Percentiles rank a stretch among this genome's conserved stretches.
These are phyloP conservation scores for Scyliorhinus canicula DNA, from an alignment of 2,797 vertebrate genomes.

Conservation along the genomic window DNA sequence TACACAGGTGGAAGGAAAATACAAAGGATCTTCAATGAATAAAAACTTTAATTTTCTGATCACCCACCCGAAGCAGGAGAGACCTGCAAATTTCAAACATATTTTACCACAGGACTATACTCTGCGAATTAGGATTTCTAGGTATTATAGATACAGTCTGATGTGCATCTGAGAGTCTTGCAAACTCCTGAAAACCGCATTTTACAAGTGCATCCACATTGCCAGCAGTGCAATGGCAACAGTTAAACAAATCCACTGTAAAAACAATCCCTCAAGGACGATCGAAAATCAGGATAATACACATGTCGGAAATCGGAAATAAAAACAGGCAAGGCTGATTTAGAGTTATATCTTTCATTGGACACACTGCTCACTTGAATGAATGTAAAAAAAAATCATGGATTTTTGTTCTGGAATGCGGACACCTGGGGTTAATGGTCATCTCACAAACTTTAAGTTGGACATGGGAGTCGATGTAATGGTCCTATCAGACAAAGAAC, in stretches of 20 bases:
- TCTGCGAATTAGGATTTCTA: neutral
- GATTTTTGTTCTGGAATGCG: too few relatives aligned
- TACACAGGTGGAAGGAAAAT: neutral
- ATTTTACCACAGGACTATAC: neutral
- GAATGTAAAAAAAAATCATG: too few relatives aligned
- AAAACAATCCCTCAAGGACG: neutral
- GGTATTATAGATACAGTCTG: neutral
- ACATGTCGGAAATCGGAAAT: neutral
- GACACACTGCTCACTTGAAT: neutral
- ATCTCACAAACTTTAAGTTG: too few relatives aligned
- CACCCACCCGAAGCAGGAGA: neutral
- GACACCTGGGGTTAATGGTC: too few relatives aligned
- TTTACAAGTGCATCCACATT: neutral
- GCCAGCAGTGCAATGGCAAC: neutral
- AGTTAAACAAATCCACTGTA: neutral
- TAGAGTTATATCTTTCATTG: neutral
- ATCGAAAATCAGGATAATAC: neutral
- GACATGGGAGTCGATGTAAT: too few relatives aligned
- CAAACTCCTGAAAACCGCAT: neutral
- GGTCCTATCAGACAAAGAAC: too few relatives aligned
- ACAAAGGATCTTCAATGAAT: neutral
- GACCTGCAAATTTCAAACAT: neutral
- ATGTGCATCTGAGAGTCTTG: neutral
- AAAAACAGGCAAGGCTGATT: neutral
- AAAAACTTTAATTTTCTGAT: neutral